Evolutionary conservation across 2,797 vertebrate genomes (phyloP), one percentile per base, ranked within the genome.

Genomic region (Helicolenus hilgendorfi): DNA sequence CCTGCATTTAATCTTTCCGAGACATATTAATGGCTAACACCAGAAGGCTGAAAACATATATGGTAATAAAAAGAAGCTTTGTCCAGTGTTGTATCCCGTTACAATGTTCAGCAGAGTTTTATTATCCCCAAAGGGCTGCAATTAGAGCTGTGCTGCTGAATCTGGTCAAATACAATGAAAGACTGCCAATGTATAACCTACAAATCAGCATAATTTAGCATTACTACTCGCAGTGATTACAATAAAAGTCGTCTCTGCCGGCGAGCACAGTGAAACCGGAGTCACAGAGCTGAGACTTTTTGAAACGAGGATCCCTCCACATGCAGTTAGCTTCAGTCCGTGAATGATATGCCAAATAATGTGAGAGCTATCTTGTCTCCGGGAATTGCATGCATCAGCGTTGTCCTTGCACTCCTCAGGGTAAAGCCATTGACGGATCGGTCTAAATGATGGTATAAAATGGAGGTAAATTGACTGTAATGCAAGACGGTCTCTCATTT

Each of bases 131-230:
- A 20, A 36, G 93, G 91, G 88, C 85, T 73, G 76, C 86, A 93
- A 94, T 95, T 96, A 94, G 78, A 87, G 79, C 82, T 18, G 72
- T 20, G 35, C 85, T 83, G 83, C 91, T 85, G 93, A 90, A 93
- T 94, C 77, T 78, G 82, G 89, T 92, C 82, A 88, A 86, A 93
- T 77, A 84, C 86, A 91, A 65, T 77, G 89, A 94, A 92, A 90
- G 81, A 78, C 80, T 74, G 88, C 80, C 85, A 89, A 84, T 80
- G 77, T 85, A 79, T 65, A 79, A 85, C 29, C 83, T 92, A 86
- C 84, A 94, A 95, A 93, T 95, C 88, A 94, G 84, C 83, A 74
- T 90, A 89, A 92, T 89, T 89, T 81, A 77, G 83, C 85, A 80
- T 90, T 93, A 91, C 93, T 95, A 92, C 81, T 85, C 77, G 45